Evolutionary conservation across 2,113 vertebrate genomes (phyloP).

Genomic region (Asarcornis scutulata): DNA sequence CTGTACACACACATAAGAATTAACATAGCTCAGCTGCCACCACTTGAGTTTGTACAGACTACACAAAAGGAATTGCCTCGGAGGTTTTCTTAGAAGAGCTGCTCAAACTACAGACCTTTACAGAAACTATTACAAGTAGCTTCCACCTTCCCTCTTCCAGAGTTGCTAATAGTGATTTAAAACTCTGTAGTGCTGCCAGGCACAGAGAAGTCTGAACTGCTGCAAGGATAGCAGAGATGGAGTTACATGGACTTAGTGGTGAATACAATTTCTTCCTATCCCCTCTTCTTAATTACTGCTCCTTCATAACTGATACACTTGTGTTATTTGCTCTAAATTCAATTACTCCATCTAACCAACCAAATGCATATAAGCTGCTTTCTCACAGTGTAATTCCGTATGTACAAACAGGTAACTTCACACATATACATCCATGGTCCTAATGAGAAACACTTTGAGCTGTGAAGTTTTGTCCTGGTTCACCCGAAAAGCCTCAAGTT

Average conservation of each 20-base stretch:
- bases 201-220: neutral
- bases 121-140: neutral
- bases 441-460: neutral
- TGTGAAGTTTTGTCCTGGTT: neutral
- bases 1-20: neutral
- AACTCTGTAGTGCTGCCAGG: neutral
- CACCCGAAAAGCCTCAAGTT: neutral
- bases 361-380: neutral
- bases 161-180: neutral
- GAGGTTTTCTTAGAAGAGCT: neutral
- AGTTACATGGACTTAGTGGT: neutral
- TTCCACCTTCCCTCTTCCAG: neutral
- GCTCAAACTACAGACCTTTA: neutral
- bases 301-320: neutral
- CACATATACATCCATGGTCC: neutral
- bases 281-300: neutral
- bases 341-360: neutral
- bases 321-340: neutral
- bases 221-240: neutral
- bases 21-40: neutral
- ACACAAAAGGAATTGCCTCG: neutral
- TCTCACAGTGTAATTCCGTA: neutral
- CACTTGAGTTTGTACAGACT: neutral
- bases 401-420: neutral
- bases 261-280: neutral